These are phyloP conservation scores for Onychorhynchus coronatus DNA, from an alignment of 2,113 vertebrate species.

Conservation along the genomic window DNA sequence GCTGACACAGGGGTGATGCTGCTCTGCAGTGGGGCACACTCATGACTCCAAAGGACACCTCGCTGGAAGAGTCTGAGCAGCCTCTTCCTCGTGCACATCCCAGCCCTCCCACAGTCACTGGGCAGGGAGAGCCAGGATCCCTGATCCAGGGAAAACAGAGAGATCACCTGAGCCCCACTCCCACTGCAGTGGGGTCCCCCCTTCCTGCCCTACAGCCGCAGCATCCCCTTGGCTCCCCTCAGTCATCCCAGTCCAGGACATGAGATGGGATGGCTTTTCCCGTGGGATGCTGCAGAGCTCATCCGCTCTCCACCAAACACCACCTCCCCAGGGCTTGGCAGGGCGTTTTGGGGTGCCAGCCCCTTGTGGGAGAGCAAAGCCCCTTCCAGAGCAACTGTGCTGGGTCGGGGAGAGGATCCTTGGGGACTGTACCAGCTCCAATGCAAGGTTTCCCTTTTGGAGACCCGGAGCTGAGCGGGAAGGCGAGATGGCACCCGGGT, in stretches of 20 bases:
- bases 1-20: background rate
- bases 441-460: rapidly evolving
- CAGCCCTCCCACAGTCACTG: background rate
- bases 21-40: background rate
- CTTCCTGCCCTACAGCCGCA: rapidly evolving
- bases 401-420: background rate
- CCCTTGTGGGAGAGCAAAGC: background rate
- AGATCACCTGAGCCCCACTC: background rate
- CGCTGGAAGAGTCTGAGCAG: rapidly evolving
- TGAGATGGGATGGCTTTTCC: rapidly evolving
- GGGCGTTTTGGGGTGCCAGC: background rate
- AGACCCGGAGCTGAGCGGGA: background rate
- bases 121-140: background rate
- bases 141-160: background rate
- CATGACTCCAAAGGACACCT: rapidly evolving
- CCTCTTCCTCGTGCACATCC: rapidly evolving
- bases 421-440: background rate
- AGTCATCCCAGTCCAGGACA: background rate
- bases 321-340: background rate
- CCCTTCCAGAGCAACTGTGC: rapidly evolving
- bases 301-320: background rate
- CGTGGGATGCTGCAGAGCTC: rapidly evolving
- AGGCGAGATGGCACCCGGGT: background rate
- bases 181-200: rapidly evolving
- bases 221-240: background rate